Base-by-base conservation (phyloP, 1,140 invertebrate genomes). In the Samia ricini region DNA sequence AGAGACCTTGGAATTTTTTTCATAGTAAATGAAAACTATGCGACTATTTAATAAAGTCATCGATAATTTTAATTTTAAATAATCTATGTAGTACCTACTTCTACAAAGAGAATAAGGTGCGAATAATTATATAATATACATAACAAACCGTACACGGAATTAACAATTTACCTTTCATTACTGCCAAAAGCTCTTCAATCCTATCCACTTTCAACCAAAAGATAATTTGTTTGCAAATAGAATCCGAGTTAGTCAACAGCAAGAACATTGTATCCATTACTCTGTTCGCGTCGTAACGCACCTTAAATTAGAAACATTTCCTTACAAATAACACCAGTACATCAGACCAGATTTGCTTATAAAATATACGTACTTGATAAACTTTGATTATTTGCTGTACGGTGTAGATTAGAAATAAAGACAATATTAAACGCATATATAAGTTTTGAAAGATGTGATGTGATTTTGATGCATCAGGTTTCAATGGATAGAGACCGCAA, bases 211-310 rank as follows among this genome's bases (percentile, higher is more conserved):
- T 72, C 12, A 63, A 29, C 70, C 72, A 74, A 55, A 83, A 61
- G 12, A 83, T 50, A 15, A 77, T 61, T 73, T 79, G 73, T 61
- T 87, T 85, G 50, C 76, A 87, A 22, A 83, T 77, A 10, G 71
- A 77, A 62, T 78, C 77, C 0, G 75, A 75, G 57, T 83, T 71
- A 19, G 82, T 82, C 20, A 87, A 57, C 33, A 87, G 71, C 68
- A 84, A 69, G 59, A 83, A 85, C 72, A 87, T 42, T 42, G 33
- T 42, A 42, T 42, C 33, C 33, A 42, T 42, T 10, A 42, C 33
- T 42, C n/a, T 42, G 33, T 42, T 42, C n/a, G 33, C 33, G 4
- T 42, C 33, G 1, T 42, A 3, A 42, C 33, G 33, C 33, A 42
- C 33, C 33, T 42, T 72, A n/a, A 81, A 51, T 21, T 1, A 51